phyloP scores from a whole-genome alignment of 2,113 vertebrate genomes.

The Ploceus nigricollis region DNA sequence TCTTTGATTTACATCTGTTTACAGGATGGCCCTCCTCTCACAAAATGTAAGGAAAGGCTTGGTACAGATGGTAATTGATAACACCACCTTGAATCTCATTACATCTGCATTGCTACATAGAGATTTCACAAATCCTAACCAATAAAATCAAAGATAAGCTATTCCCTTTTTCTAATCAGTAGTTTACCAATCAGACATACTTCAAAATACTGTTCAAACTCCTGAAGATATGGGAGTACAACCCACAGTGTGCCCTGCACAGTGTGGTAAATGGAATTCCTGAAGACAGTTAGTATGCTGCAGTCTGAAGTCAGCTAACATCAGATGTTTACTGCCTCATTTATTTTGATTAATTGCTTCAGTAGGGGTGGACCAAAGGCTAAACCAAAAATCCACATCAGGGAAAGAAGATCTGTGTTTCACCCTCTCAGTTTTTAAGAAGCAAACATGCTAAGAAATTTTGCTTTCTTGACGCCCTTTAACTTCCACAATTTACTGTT shows the following conservation, averaged over 20 bases:
- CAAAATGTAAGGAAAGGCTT: neutral
- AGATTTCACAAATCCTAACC: neutral
- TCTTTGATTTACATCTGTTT: neutral
- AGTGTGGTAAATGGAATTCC: neutral
- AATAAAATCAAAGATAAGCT: neutral
- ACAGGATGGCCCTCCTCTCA: neutral
- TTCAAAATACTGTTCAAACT: neutral
- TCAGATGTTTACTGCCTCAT: conserved; percentile 38
- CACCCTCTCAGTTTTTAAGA: neutral
- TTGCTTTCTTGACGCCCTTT: neutral
- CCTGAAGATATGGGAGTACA: neutral
- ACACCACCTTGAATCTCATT: neutral
- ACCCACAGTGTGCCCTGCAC: neutral
- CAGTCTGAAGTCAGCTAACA: neutral
- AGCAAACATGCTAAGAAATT: neutral
- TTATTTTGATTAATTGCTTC: conserved; percentile 59
- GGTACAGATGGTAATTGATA: neutral
- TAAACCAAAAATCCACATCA: neutral
- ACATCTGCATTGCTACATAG: neutral
- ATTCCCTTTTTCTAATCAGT: neutral
- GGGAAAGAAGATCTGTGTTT: neutral
- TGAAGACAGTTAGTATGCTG: neutral
- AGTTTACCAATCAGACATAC: neutral
- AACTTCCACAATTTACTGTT: neutral
- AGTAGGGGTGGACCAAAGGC: neutral